A percentile compares a stretch with the other conserved stretches of the same genome.
Conservation (phyloP, 2,113 vertebrate species). For the Isurus oxyrinchus region DNA sequence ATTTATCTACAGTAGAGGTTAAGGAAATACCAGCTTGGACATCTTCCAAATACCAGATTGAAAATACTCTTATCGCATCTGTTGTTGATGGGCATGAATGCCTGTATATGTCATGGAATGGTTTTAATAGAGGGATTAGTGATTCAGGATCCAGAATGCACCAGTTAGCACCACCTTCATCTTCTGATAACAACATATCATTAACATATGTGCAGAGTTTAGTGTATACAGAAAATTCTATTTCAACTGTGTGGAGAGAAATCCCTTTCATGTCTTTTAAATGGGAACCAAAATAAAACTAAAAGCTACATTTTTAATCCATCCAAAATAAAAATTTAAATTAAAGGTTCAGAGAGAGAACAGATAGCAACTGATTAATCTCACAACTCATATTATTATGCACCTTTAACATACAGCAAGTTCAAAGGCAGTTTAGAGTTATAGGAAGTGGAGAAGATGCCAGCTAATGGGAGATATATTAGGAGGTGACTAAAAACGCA, state of each 20-base stretch:
- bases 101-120: constrained; percentile 27
- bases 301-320: background rate
- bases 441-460: background rate
- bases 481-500: background rate
- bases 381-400: background rate
- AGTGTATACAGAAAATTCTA: background rate
- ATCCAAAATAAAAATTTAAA: background rate
- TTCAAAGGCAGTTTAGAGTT: background rate
- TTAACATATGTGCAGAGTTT: background rate
- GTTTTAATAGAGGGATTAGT: constrained; percentile 33
- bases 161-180: constrained; percentile 5
- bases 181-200: background rate
- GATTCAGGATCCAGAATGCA: constrained; percentile 11
- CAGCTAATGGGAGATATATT: background rate
- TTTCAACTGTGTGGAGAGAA: background rate
- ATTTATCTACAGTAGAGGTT: constrained; percentile 24
- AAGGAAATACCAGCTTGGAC: constrained; percentile 34
- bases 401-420: background rate
- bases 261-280: background rate
- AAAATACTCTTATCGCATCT: constrained; percentile 35
- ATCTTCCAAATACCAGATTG: constrained; percentile 37
- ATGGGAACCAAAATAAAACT: background rate
- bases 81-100: constrained; percentile 35
- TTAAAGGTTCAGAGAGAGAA: background rate
- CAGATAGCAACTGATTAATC: background rate